phyloP scores from a whole-genome alignment of 1,140 invertebrate species.

The Drosophila orena region DNA sequence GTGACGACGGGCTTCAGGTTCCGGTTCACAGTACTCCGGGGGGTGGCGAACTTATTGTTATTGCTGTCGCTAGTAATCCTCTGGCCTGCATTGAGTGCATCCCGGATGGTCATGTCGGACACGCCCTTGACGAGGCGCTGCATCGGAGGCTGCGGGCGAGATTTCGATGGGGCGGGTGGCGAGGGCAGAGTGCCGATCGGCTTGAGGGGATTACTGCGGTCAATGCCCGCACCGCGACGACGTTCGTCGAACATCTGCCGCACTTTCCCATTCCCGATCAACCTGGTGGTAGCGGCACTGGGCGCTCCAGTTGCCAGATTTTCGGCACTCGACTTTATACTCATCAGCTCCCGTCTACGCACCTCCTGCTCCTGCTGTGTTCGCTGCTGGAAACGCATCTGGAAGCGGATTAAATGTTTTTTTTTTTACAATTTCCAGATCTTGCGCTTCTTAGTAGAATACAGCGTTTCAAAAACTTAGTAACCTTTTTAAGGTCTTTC shows the following conservation, averaged over 20 bases:
- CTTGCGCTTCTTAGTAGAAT: too few relatives aligned
- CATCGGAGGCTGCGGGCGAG: conserved; percentile 12
- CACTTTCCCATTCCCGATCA: conserved; percentile 85
- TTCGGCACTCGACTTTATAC: conserved; percentile 7
- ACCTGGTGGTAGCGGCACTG: conserved; percentile 35
- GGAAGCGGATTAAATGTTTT: not conserved
- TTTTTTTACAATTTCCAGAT: too few relatives aligned
- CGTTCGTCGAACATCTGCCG: conserved; percentile 93
- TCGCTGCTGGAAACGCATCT: conserved; percentile 83
- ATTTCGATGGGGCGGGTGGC: conserved; percentile 24
- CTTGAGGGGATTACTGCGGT: conserved; percentile 92
- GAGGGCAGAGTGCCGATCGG: conserved; percentile 85
- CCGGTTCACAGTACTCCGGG: conserved; percentile 30
- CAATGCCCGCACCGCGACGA: conserved; percentile 89
- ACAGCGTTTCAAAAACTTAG: too few relatives aligned
- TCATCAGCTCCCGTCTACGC: conserved; percentile 56
- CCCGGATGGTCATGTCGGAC: conserved; percentile 47
- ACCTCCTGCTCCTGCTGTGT: conserved; percentile 72
- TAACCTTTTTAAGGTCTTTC: too few relatives aligned
- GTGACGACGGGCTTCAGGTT: conserved; percentile 59
- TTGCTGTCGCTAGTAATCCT: conserved; percentile 50
- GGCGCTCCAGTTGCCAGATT: conserved; percentile 5
- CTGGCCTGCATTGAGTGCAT: conserved; percentile 17
- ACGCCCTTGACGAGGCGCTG: conserved; percentile 51
- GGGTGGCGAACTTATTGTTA: conserved; percentile 55